phyloP scores from a whole-genome alignment of 2,113 vertebrate genomes.

The Bos javanicus region DNA sequence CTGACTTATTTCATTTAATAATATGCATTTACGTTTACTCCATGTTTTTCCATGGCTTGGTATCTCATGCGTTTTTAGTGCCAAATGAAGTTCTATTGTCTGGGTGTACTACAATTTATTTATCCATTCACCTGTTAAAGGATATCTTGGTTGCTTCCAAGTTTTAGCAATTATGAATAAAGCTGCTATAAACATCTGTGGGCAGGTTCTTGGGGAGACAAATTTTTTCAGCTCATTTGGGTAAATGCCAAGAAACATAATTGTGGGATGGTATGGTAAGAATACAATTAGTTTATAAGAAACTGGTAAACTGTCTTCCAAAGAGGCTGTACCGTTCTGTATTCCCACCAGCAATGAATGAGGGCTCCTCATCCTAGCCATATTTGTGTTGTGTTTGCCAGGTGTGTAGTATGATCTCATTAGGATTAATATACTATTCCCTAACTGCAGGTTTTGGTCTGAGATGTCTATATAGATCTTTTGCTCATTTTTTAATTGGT shows the following conservation, averaged over 20 bases:
- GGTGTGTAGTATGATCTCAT: not conserved
- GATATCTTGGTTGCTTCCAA: not conserved
- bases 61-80: not conserved
- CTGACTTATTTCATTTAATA: not conserved
- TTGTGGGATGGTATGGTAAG: rapidly evolving
- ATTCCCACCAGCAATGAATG: not conserved
- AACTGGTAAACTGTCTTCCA: not conserved
- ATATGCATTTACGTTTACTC: not conserved
- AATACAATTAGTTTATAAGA: not conserved
- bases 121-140: not conserved
- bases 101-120: not conserved
- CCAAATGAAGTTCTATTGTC: not conserved
- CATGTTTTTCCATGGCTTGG: not conserved
- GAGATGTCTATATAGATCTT: not conserved
- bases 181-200: not conserved
- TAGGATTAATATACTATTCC: not conserved
- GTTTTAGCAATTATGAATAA: not conserved
- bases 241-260: not conserved
- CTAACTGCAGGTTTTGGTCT: not conserved
- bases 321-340: not conserved
- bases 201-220: not conserved
- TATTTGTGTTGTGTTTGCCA: not conserved
- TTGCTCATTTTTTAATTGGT: not conserved
- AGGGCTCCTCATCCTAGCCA: not conserved
- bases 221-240: not conserved